phyloP scores from a whole-genome alignment of 2,113 vertebrate genomes.

The Leptocoma aspasia region DNA sequence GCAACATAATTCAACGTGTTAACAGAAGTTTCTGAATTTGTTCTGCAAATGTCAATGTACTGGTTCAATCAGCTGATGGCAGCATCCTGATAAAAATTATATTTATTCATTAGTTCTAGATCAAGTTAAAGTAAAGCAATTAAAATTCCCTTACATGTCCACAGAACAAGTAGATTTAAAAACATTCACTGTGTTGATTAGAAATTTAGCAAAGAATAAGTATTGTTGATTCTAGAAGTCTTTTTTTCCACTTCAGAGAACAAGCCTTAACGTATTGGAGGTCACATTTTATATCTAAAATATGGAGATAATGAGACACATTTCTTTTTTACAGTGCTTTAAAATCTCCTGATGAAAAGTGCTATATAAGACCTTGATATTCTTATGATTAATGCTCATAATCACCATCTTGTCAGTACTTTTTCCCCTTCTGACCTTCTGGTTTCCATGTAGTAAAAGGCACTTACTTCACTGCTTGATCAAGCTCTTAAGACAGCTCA shows the following conservation, averaged over 20 bases:
- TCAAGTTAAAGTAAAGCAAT: background rate
- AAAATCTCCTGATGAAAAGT: constrained; percentile 62
- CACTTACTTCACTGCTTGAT: constrained; percentile 65
- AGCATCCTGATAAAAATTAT: background rate
- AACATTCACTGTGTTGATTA: background rate
- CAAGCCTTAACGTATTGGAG: background rate
- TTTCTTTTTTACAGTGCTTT: constrained; percentile 43
- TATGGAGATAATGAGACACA: constrained; percentile 31
- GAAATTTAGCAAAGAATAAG: background rate
- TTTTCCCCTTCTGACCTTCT: constrained; percentile 61
- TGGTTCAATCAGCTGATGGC: background rate
- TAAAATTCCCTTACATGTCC: background rate
- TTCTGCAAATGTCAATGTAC: background rate
- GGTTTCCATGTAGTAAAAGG: constrained; percentile 58
- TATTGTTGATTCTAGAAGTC: background rate
- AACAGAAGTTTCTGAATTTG: background rate
- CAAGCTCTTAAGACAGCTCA: constrained; percentile 59
- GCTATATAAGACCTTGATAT: constrained; percentile 40
- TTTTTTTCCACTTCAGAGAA: background rate
- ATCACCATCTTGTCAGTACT: constrained; percentile 53
- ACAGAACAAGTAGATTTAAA: background rate
- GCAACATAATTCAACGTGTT: background rate
- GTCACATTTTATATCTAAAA: constrained; percentile 49
- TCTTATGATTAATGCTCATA: constrained; percentile 64
- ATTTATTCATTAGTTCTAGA: background rate